Percentiles rank a stretch among this genome's conserved stretches.
phyloP scores from a whole-genome alignment of 2,113 vertebrate genomes.

The Eupsittula cactorum region DNA sequence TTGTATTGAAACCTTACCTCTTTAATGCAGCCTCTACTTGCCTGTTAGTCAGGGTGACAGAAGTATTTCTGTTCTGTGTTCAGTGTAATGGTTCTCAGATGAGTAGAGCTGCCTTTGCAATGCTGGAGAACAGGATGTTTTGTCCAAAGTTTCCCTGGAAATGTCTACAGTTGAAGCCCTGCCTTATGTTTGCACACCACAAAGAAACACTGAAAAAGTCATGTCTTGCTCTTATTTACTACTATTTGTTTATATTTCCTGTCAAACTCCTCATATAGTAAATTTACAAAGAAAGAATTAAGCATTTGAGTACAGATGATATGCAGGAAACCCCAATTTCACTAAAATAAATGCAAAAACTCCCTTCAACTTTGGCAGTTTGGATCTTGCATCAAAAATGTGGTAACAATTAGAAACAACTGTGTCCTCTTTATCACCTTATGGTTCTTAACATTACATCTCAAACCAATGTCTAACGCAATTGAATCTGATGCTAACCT shows the following conservation, averaged over 20 bases:
- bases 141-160: background rate
- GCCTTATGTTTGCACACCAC: background rate
- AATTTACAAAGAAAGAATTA: background rate
- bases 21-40: background rate
- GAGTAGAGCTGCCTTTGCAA: background rate
- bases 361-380: background rate
- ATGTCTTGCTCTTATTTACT: background rate
- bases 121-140: background rate
- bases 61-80: background rate
- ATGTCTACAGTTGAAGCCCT: background rate
- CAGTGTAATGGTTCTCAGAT: background rate
- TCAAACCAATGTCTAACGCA: background rate
- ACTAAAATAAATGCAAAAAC: background rate
- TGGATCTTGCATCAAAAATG: background rate
- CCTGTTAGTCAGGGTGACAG: background rate
- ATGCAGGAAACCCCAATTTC: background rate
- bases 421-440: background rate
- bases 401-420: background rate
- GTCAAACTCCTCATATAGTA: background rate
- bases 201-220: background rate
- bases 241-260: background rate
- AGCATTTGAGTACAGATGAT: background rate
- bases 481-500: background rate
- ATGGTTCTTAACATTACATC: background rate
- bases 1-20: background rate